phyloP scores from a whole-genome alignment of 2,797 vertebrate species.

The Pseudochirops cupreus region DNA sequence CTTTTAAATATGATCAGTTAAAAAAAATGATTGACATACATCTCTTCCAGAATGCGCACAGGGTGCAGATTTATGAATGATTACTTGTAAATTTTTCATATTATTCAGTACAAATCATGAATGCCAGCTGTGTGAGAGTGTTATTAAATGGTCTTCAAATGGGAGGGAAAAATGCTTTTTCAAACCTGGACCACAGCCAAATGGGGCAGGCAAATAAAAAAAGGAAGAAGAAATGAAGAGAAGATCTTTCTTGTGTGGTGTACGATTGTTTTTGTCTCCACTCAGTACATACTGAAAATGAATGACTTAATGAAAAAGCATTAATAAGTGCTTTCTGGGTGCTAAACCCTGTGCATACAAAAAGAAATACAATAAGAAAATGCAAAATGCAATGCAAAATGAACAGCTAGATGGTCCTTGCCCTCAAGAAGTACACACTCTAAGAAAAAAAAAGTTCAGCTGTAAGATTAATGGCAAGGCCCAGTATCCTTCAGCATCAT shows the following conservation, averaged over 20 bases:
- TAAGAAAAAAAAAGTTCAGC: not conserved
- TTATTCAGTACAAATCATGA: not conserved
- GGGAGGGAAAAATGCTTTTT: not conserved
- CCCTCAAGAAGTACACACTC: not conserved
- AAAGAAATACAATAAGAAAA: not conserved
- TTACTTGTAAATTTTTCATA: constrained; percentile 6
- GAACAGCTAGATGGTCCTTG: not conserved
- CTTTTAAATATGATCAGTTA: constrained; percentile 7
- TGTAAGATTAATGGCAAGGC: not conserved
- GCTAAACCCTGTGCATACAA: not conserved
- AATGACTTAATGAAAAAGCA: not conserved
- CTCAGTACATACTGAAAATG: not conserved
- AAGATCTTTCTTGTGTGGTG: not conserved
- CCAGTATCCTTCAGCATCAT: not conserved
- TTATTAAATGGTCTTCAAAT: not conserved
- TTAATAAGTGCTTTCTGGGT: not conserved
- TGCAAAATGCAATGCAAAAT: not conserved
- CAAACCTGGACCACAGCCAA: not conserved
- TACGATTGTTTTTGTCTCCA: not conserved
- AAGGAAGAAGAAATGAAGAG: not conserved
- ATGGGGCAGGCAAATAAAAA: not conserved
- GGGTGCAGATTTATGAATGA: not conserved
- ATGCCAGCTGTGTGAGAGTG: not conserved
- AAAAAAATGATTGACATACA: not conserved
- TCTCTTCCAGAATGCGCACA: not conserved